These are phyloP conservation scores for Luidia sarsii DNA, from an alignment of 53 echinoderm and acorn worm species.

Conservation along the genomic window DNA sequence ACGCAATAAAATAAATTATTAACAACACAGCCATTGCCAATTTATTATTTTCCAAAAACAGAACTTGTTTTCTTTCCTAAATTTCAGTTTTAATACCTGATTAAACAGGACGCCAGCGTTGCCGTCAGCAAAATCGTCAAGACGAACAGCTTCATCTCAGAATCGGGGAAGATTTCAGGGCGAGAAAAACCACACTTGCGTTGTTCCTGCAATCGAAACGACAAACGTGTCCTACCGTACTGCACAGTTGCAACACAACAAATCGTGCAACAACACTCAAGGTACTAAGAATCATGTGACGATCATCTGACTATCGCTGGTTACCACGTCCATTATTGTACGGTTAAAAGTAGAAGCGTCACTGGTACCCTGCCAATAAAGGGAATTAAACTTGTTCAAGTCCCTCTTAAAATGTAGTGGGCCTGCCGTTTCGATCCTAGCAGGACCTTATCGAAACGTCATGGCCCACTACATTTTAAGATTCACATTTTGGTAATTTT, in stretches of 20 bases:
- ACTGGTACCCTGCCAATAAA: too few species aligned
- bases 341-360: too few species aligned
- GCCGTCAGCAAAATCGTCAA: not conserved
- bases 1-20: not conserved
- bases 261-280: too few species aligned
- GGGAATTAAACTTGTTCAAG: too few species aligned
- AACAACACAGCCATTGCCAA: not conserved
- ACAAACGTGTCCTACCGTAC: too few species aligned
- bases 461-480: too few species aligned
- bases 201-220: too few species aligned
- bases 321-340: not conserved
- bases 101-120: not conserved
- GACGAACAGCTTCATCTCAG: conserved; percentile 22
- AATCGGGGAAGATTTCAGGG: not conserved
- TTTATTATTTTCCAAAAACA: not conserved
- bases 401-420: too few species aligned
- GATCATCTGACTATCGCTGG: conserved; percentile 4
- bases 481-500: too few species aligned
- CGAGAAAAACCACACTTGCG: too few species aligned
- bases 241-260: not conserved
- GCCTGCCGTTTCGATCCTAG: too few species aligned
- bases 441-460: too few species aligned
- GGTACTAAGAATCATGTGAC: conserved; percentile 3
- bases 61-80: not conserved
- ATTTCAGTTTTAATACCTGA: not conserved